Evolutionary conservation across 2,113 vertebrate genomes (phyloP), one percentile per base, ranked within the genome.

Genomic region (Engystomops pustulosus): DNA sequence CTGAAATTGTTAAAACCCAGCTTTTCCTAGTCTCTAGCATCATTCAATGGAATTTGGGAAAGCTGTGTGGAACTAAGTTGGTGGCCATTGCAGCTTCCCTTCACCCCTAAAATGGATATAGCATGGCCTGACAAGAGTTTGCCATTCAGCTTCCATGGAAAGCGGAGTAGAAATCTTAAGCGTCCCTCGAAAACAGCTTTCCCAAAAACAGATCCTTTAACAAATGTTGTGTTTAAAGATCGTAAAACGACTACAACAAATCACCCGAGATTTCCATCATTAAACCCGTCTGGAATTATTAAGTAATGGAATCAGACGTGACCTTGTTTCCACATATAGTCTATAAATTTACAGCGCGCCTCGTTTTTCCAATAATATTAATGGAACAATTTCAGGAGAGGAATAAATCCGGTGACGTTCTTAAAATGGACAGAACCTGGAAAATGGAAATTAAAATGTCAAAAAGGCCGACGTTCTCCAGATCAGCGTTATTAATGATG

Each of bases 351-450:
- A n/a, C 62, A 34, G 27, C 6, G 23, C 25, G n/a, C 58, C 78
- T 67, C 78, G 49, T 69, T 80, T n/a, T 68, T 80, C 79, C 79
- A 69, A 41, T 51, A 23, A 51, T 49, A 68, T 80, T 32, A 45
- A 69, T 68, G 62, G 79, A 80, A 80, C 41, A 30, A 45, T 49
- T 80, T 68, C 65, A 67, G 25, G 23, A 23, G 55, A 60, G 51
- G 18, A 80, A 25, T 17, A 36, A 67, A 47, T 49, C 25, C 25
- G 7, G 8, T 8, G 44, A 65, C 41, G 17, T 1, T 68, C n/a
- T 51, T n/a, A n/a, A 47, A 45, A 69, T n/a, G 76, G 36, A 17
- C 14, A 79, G 8, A 27, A 45, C 20, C 38, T 47, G 78, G 78
- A 58, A 36, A 55, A 41, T 44, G 41, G 17, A 79, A 65, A 62